Base-by-base conservation (phyloP, 2,797 vertebrate species). In the Eulemur albifrons region DNA sequence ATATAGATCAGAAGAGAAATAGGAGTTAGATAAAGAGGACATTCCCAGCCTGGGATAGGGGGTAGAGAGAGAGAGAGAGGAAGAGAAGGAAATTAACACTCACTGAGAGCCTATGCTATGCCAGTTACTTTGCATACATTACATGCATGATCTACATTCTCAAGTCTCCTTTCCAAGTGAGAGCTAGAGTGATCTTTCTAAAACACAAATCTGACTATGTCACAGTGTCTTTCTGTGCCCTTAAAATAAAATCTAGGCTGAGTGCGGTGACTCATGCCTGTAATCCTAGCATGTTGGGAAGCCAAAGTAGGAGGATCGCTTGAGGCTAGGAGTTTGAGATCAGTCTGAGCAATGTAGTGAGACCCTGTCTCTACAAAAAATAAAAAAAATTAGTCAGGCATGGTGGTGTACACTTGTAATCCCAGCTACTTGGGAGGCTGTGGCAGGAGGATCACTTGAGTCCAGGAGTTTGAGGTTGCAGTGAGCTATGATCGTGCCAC, bases 161-260 rank as follows among this genome's bases (percentile, higher is more conserved):
- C 32, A 48, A 85, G 69, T 73, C 63, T 48, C 59, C 43, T 84
- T 79, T 86, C 50, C 27, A 43, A 65, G 67, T 72, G 61, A 65
- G 61, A 59, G 40, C 65, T 38, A n/a, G 70, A 79, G 63, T 59
- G 38, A 84, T 70, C 59, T 63, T 95, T 52, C n/a, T 84, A 45
- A 85, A 90, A 57, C 52, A 85, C 69, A 48, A 35, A 50, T 67
- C 57, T 69, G 43, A 61, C 57, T 54, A 5, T 65, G 43, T 85
- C 83, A 63, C 25, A 18, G 48, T 57, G 69, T 70, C 79, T 27
- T 85, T 85, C 61, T 90, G 70, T 91, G 30, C 52, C 17, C n/a
- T 83, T 59, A 85, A n/a, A 80, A 93, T 87, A 90, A 81, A 96
- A 40, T 90, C 45, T 61, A 75, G 63, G 15, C 32, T 65, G 63